Conservation (phyloP, 2,888 invertebrate species). For the Mesorhabditis spiculigera region DNA sequence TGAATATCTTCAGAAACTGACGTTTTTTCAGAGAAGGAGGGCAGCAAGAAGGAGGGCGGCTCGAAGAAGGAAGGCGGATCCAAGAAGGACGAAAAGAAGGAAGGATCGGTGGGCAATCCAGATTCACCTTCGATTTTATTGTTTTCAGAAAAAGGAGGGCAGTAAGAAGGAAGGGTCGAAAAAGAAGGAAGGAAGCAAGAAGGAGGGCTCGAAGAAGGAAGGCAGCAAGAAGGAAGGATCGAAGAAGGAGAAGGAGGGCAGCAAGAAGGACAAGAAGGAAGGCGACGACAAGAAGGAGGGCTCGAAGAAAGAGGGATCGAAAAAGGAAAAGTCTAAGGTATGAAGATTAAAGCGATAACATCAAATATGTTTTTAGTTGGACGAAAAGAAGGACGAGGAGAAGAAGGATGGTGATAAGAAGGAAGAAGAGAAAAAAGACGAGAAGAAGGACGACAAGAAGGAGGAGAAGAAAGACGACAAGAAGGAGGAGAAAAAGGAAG, state of each 20-base stretch:
- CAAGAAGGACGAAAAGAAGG: background rate
- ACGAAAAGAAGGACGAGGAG: too few relatives aligned
- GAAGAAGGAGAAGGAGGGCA: background rate
- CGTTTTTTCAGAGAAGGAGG: too few relatives aligned
- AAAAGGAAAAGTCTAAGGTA: background rate
- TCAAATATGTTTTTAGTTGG: too few relatives aligned
- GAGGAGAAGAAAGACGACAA: background rate
- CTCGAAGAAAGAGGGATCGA: background rate
- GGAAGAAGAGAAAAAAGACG: background rate
- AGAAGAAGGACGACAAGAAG: background rate
- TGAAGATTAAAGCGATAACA: background rate
- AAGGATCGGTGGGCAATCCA: background rate
- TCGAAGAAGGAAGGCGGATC: background rate
- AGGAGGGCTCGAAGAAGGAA: background rate
- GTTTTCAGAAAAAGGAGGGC: background rate
- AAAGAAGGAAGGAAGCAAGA: constrained; percentile 2
- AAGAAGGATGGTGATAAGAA: background rate
- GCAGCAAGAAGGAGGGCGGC: too few relatives aligned
- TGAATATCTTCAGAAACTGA: too few relatives aligned
- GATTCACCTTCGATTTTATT: too few relatives aligned
- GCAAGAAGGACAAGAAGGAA: background rate
- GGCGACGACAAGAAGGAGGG: background rate
- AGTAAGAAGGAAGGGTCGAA: background rate
- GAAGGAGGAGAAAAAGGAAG: background rate
- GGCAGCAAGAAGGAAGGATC: background rate